Evolutionary conservation across 2,888 invertebrate species (phyloP), one percentile per base, ranked within the genome.

Genomic region (Cerceris ruficornis): DNA sequence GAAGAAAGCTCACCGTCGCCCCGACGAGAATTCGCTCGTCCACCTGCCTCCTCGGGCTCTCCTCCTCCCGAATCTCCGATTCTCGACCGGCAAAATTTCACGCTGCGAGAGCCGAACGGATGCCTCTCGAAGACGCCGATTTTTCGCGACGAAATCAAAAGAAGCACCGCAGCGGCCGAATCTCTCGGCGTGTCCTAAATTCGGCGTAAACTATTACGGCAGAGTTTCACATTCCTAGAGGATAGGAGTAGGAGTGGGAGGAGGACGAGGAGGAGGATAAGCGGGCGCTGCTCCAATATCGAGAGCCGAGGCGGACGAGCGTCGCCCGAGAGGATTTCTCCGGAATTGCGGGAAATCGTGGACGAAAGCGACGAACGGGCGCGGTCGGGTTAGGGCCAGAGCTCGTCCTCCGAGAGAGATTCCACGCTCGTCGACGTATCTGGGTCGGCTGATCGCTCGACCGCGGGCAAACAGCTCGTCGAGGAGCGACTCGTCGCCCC

Each of bases 261-360:
- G 14, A n/a, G 11, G 50, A 43, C 55, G 43, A 43, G 58, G 0
- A 11, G 66, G 42, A 67, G 62, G 11, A 14, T 13, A 49, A 57
- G 43, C 11, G 43, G 7, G 13, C 54, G n/a, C 43, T 15, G 9
- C 9, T 67, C 64, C 80, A 75, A 83, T 83, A 83, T 74, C 61
- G 62, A 50, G 17, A 62, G 49, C 52, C 61, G 43, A 7, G 11
- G 13, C 39, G 62, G 49, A 52, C 43, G 39, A 41, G 62, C 60
- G n/a, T 39, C 39, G 28, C 6, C 17, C 42, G 50, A 7, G 42
- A 15, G 82, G 75, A 77, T 83, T 68, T 65, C 46, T 39, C 54
- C 49, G 81, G 75, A 77, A 80, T 82, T 74, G 82, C 82, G 55
- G 42, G 41, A 68, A 82, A 80, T 82, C 74, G 80, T 67, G 15